Conservation (phyloP, 1,140 invertebrate genomes). For the Drosophila grimshawi region DNA sequence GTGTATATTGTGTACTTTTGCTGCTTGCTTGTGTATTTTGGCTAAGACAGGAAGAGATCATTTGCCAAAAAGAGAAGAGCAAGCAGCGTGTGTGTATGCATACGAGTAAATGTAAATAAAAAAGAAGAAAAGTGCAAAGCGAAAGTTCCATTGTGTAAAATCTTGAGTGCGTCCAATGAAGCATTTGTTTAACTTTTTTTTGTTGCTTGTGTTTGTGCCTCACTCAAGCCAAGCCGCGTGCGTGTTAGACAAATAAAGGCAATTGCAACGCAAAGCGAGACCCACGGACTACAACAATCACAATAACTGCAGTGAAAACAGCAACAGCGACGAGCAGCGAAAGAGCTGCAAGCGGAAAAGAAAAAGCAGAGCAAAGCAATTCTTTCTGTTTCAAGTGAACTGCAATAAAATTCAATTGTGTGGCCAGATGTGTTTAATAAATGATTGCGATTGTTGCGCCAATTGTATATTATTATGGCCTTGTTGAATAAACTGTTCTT, state of each 20-base stretch:
- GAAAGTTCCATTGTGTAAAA: conserved; percentile 69
- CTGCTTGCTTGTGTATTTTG: conserved; percentile 24
- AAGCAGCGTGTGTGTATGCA: conserved; percentile 29
- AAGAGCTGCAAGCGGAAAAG: conserved; percentile 49
- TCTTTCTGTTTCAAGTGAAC: conserved; percentile 65
- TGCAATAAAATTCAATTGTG: conserved; percentile 48
- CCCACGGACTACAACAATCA: conserved; percentile 25
- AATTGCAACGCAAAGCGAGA: conserved; percentile 31
- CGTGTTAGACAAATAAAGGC: conserved; percentile 41
- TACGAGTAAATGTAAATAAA: conserved; percentile 47
- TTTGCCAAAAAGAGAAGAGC: conserved; percentile 62
- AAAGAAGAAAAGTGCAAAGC: conserved; percentile 79
- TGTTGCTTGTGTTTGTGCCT: conserved; percentile 15
- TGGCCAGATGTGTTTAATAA: conserved; percentile 81
- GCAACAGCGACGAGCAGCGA: conserved; percentile 12
- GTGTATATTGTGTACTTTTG: conserved; percentile 25
- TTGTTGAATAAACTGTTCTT: conserved; percentile 84
- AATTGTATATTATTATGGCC: conserved; percentile 81
- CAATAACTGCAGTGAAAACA: background rate
- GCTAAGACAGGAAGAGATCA: conserved; percentile 65
- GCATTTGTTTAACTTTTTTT: conserved; percentile 28
- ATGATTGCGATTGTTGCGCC: conserved; percentile 75
- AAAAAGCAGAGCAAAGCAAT: conserved; percentile 44
- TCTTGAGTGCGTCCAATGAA: conserved; percentile 33
- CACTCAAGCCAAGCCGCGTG: background rate